Base-by-base conservation (phyloP, 2,888 invertebrate genomes). In the Oeneis ivallda region DNA sequence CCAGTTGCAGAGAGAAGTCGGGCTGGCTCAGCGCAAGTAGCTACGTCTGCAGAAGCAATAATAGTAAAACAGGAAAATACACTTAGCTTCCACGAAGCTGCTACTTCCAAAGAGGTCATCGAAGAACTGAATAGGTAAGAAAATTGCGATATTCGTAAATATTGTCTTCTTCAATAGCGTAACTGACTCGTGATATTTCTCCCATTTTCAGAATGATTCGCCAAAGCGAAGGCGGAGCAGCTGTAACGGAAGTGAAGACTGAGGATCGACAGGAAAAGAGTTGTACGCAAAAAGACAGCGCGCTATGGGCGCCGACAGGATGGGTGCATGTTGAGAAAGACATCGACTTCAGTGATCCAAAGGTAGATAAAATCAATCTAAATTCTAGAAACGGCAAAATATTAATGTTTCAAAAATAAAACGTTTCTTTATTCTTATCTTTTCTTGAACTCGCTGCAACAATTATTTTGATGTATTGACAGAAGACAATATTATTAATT, bases 261-360 rank as follows among this genome's bases (percentile, higher is more conserved):
- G 80, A 81, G 26, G 81, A 78, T 11, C 66, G 70, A 13, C 66
- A 66, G 2, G 82, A 79, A 19, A 79, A 75, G 61, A 64, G 75
- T 3, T 76, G 71, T 9, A 70, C 75, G 43, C 84, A 86, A n/a
- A 88, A 93, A 68, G 95, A 95, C 83, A 91, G 92, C 66, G 94
- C 94, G 41, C 92, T 94, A 71, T 94, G 94, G 88, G 94, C 94
- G 67, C 94, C 94, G 32, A 96, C 96, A 0, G 96, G 96, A 47
- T 96, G 96, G 96, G 94, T 96, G 68, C 96, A 96, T 79, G 95
- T 96, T 47, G 95, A 96, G 78, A 93, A 94, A 70, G 95, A 95
- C 77, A 94, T 95, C 70, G 96, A 96, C 86, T 94, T 96, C 77
- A 95, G 94, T 74, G 96, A 96, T 85, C 96, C 96, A 11, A 96